phyloP scores from a whole-genome alignment of 2,797 vertebrate species.

The Enteromius fasciolatus region DNA sequence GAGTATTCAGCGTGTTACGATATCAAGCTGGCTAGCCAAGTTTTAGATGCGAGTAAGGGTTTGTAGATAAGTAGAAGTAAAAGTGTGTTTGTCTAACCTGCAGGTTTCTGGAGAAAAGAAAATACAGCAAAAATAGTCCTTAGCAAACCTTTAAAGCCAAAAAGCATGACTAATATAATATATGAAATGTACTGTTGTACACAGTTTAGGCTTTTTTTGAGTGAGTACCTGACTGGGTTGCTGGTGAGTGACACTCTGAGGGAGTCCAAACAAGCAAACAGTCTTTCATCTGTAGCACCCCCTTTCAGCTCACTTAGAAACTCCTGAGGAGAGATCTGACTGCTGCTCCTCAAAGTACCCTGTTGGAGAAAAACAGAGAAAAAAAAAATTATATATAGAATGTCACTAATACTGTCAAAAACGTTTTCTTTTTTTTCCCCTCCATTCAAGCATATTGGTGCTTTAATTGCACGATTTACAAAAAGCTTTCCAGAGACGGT shows the following conservation, averaged over 20 bases:
- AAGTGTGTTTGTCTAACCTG: conserved; percentile 1
- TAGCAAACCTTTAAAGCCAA: not conserved
- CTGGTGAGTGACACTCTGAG: conserved; percentile 94
- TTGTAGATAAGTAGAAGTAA: not conserved
- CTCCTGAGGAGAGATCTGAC: conserved; percentile 92
- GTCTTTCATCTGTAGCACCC: conserved; percentile 87
- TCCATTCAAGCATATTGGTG: not conserved
- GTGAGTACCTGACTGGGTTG: conserved; percentile 95
- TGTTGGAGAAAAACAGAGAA: conserved; percentile 63
- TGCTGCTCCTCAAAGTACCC: conserved; percentile 89
- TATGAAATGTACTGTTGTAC: not conserved
- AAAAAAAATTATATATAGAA: conserved; percentile 21
- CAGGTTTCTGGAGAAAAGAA: not conserved
- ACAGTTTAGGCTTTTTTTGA: not conserved
- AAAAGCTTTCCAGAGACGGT: not conserved
- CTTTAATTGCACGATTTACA: not conserved
- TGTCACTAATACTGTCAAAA: not conserved
- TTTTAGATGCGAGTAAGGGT: not conserved
- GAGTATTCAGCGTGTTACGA: conserved; percentile 51
- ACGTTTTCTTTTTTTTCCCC: not conserved
- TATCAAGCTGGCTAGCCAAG: conserved; percentile 2
- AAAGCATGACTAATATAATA: not conserved
- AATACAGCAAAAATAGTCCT: not conserved
- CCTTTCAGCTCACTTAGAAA: conserved; percentile 93
- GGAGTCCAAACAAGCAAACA: conserved; percentile 91